Percentiles rank a stretch among this genome's conserved stretches.
These are phyloP conservation scores for Andrena camellia DNA, from an alignment of 2,888 invertebrate genomes.

Conservation along the genomic window DNA sequence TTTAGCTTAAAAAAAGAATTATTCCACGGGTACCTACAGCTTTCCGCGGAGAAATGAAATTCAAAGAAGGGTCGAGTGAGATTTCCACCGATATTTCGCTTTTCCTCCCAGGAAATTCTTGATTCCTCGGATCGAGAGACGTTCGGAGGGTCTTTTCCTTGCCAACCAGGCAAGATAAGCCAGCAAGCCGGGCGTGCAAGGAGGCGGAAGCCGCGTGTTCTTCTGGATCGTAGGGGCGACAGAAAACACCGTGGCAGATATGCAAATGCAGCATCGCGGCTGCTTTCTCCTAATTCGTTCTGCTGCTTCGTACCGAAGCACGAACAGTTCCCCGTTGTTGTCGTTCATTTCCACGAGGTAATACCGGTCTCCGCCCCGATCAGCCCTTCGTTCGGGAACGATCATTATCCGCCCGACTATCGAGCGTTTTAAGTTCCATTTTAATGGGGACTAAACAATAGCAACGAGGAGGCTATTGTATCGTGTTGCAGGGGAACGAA, in stretches of 20 bases:
- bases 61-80: slow-evolving; percentile 14
- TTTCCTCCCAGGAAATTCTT: background rate
- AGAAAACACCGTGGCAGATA: slow-evolving; percentile 30
- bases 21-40: background rate
- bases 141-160: slow-evolving; percentile 3
- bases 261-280: slow-evolving; percentile 49
- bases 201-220: slow-evolving; percentile 35
- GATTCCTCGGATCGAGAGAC: background rate
- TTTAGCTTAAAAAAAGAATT: background rate
- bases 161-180: slow-evolving; percentile 8
- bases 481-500: background rate
- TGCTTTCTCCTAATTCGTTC: slow-evolving; percentile 57
- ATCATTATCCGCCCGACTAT: background rate
- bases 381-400: background rate
- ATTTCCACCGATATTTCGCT: slow-evolving; percentile 18
- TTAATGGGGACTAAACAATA: slow-evolving; percentile 12
- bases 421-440: background rate
- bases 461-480: too few relatives aligned
- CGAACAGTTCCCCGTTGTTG: slow-evolving; percentile 34
- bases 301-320: slow-evolving; percentile 31
- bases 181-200: background rate
- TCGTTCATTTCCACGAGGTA: slow-evolving; percentile 32
- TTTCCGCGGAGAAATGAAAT: slow-evolving; percentile 19
- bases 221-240: slow-evolving; percentile 21
- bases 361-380: background rate